A percentile compares a stretch with the other conserved stretches of the same genome.
These are phyloP conservation scores for Rhinoraja longicauda DNA, from an alignment of 2,797 vertebrate species.

Conservation along the genomic window DNA sequence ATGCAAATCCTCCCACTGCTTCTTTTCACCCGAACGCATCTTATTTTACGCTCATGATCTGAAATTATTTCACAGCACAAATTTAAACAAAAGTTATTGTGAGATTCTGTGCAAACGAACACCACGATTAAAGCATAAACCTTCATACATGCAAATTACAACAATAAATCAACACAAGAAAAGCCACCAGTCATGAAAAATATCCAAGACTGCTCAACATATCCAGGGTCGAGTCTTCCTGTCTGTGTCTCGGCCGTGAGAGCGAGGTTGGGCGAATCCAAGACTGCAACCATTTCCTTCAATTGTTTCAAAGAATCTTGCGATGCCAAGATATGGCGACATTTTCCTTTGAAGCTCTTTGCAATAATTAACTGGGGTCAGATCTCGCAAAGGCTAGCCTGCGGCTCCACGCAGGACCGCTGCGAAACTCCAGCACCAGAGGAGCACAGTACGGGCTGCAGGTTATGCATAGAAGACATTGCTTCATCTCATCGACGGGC, in stretches of 20 bases:
- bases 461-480: too few species aligned
- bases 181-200: background rate
- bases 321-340: background rate
- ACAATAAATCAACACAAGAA: background rate
- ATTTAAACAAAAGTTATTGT: background rate
- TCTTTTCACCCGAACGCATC: background rate
- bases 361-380: background rate
- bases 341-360: background rate
- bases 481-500: too few species aligned
- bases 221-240: background rate
- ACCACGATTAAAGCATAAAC: background rate
- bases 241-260: background rate
- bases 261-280: background rate
- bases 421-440: too few species aligned
- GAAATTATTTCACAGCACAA: background rate
- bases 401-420: too few species aligned
- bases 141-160: background rate
- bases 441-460: too few species aligned
- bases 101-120: background rate
- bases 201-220: background rate
- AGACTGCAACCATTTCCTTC: background rate
- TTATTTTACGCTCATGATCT: background rate
- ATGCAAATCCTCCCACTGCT: background rate
- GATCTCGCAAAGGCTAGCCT: too few species aligned
- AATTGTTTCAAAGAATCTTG: slow-evolving; percentile 5